Evolutionary conservation across 2,888 invertebrate genomes (phyloP).

Genomic region (Synergus laeviventris): DNA sequence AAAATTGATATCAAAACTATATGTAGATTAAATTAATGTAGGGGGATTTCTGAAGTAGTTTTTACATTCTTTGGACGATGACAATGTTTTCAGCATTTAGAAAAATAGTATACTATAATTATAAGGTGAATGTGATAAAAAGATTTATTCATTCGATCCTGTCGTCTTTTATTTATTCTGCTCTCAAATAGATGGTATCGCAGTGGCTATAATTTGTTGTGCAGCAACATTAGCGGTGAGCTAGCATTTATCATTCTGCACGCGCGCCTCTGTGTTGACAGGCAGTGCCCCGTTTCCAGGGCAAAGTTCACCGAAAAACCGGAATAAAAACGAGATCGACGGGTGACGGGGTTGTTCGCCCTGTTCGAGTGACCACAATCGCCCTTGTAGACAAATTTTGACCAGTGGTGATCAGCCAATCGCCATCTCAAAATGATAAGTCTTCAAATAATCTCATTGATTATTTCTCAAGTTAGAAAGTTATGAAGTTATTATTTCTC

Average conservation of each 20-base stretch:
- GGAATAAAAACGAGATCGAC: conserved; percentile 67
- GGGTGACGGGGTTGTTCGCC: conserved; percentile 58
- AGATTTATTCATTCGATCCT: conserved; percentile 21
- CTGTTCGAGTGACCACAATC: conserved; percentile 72
- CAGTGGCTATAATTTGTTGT: conserved; percentile 73
- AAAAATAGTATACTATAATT: too few relatives aligned
- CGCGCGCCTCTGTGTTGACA: conserved; percentile 75
- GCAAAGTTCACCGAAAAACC: conserved; percentile 70
- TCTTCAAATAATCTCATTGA: not conserved
- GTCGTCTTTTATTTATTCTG: conserved; percentile 57
- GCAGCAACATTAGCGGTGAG: conserved; percentile 71
- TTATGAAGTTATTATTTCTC: too few relatives aligned
- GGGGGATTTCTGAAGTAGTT: not conserved
- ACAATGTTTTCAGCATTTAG: not conserved
- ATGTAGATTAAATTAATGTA: not conserved
- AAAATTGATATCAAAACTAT: not conserved
- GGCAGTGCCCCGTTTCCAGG: conserved; percentile 68
- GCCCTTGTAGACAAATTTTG: conserved; percentile 74
- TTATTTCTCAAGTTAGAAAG: not conserved
- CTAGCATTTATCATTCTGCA: conserved; percentile 71
- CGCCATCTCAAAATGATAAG: not conserved
- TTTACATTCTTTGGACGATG: not conserved
- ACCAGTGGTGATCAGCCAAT: conserved; percentile 64
- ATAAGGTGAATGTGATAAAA: not conserved
- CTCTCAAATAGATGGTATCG: conserved; percentile 66